These are phyloP conservation scores for Polyploca ridens DNA, from an alignment of 2,888 invertebrate genomes.

Conservation along the genomic window DNA sequence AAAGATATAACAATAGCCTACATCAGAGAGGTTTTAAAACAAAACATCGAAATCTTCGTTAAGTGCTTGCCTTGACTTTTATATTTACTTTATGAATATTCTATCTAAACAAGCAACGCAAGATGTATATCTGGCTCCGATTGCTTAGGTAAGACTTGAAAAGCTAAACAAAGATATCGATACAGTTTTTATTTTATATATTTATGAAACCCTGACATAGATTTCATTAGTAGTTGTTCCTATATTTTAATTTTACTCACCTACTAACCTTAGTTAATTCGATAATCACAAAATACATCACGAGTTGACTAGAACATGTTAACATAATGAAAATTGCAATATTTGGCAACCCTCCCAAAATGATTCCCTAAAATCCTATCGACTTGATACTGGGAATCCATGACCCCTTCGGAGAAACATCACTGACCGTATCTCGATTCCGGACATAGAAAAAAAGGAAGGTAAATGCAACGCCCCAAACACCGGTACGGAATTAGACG, in stretches of 20 bases:
- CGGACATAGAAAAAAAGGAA: constrained; percentile 42
- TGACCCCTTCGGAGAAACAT: constrained; percentile 25
- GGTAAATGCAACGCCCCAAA: constrained; percentile 43
- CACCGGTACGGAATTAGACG: constrained; percentile 58
- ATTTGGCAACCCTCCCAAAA: too few relatives aligned
- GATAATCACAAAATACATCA: too few relatives aligned
- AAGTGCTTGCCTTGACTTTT: background rate
- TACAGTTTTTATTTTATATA: background rate
- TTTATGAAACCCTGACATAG: too few relatives aligned
- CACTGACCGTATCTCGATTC: constrained; percentile 27
- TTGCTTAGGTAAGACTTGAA: background rate
- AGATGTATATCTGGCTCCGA: background rate
- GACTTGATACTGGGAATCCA: background rate
- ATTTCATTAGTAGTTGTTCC: too few relatives aligned
- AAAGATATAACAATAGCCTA: background rate
- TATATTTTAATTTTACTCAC: too few relatives aligned
- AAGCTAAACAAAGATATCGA: background rate
- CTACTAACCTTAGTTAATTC: too few relatives aligned
- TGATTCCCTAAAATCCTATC: too few relatives aligned
- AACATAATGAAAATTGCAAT: too few relatives aligned
- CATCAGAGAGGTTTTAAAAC: background rate
- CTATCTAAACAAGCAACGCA: background rate
- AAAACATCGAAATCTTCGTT: background rate
- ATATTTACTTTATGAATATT: background rate
- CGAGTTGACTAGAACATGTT: too few relatives aligned